Evolutionary conservation across 2,113 vertebrate genomes (phyloP).

Genomic region (Tapirus terrestris): DNA sequence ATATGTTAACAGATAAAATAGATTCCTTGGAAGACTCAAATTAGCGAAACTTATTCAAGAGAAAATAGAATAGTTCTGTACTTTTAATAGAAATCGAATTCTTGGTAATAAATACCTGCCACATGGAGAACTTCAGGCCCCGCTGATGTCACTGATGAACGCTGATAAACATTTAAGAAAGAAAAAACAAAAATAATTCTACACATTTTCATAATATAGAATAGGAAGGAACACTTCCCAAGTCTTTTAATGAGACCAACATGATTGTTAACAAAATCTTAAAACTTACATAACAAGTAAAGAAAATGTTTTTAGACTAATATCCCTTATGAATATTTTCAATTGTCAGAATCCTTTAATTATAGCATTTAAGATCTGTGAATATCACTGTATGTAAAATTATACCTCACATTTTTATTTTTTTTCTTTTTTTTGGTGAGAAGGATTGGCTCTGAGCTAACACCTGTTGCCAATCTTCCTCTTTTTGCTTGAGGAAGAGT

Average conservation of each 20-base stretch:
- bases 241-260: neutral
- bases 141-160: no score
- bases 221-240: neutral
- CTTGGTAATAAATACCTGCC: neutral
- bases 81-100: neutral
- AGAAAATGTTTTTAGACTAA: neutral
- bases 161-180: neutral
- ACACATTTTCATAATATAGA: neutral
- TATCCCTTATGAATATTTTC: neutral
- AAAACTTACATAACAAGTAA: neutral
- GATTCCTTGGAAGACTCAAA: neutral
- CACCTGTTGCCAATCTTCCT: no score
- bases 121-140: no score
- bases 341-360: neutral
- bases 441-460: no score
- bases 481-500: no score
- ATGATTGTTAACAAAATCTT: neutral
- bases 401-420: neutral
- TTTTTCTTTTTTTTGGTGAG: no score
- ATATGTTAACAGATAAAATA: neutral
- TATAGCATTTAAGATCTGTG: neutral
- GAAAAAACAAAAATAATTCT: neutral
- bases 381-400: neutral
- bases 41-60: neutral
- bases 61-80: neutral